These are phyloP conservation scores for Aethes cnicana DNA, from an alignment of 2,888 invertebrate species.

Conservation along the genomic window DNA sequence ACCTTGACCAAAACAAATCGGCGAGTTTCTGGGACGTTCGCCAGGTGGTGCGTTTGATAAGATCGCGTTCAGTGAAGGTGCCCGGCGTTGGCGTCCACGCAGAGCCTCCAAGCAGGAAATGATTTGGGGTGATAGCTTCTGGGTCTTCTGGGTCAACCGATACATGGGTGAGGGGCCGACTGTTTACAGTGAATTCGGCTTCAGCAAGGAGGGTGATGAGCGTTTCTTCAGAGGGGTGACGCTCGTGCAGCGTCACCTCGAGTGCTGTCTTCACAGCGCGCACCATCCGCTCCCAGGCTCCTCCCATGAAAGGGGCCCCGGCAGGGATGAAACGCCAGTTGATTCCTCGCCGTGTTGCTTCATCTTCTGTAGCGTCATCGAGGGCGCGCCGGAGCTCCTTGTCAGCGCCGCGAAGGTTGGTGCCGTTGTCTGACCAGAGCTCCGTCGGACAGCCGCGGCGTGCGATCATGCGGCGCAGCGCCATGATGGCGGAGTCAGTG, in stretches of 20 bases:
- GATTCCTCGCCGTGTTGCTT: no score
- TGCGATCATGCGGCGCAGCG: conserved; percentile 22
- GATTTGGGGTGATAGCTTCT: conserved; percentile 24
- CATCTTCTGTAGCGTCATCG: no score
- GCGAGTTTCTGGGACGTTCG: not conserved
- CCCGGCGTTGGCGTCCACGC: not conserved
- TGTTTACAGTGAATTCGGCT: conserved; percentile 12
- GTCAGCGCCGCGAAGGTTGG: conserved; percentile 23
- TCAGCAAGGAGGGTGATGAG: conserved; percentile 22
- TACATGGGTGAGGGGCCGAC: conserved; percentile 14
- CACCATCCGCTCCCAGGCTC: no score
- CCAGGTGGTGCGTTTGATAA: conserved; percentile 20
- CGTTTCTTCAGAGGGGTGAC: conserved; percentile 10
- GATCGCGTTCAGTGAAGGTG: conserved; percentile 15
- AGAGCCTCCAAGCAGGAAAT: conserved; percentile 16
- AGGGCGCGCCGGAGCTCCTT: no score
- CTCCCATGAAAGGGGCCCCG: no score
- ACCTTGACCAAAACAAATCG: not conserved
- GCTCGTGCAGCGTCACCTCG: not conserved
- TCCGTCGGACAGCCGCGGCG: conserved; percentile 21
- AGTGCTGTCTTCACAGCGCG: conserved; percentile 4
- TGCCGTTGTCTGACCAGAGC: conserved; percentile 31
- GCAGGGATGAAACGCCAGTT: no score
- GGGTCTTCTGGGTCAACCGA: conserved; percentile 7
- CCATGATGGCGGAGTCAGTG: conserved; percentile 17